phyloP scores from a whole-genome alignment of 2,888 invertebrate species.

The Coenonympha arcania region DNA sequence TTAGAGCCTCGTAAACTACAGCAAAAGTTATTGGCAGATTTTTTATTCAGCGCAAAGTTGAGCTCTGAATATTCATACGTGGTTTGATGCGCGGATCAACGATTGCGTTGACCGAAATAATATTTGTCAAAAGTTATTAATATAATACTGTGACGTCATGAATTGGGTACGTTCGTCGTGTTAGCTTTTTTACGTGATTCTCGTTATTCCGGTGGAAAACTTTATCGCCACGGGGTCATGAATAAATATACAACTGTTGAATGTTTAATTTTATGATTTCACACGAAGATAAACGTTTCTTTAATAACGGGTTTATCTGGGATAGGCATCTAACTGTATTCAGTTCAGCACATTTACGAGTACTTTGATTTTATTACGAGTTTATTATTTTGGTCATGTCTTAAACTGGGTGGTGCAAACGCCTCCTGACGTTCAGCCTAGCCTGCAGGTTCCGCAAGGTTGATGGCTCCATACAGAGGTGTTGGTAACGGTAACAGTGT shows the following conservation, averaged over 20 bases:
- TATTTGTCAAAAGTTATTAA: slow-evolving; percentile 28
- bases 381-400: no score
- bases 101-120: slow-evolving; percentile 26
- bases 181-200: slow-evolving; percentile 3
- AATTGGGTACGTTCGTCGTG: slow-evolving; percentile 27
- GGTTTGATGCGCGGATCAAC: slow-evolving; percentile 28
- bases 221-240: neutral
- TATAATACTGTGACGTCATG: slow-evolving; percentile 27
- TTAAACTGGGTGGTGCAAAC: no score
- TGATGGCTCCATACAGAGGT: no score
- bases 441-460: no score
- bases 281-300: no score
- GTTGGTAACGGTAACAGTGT: no score
- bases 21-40: slow-evolving; percentile 34
- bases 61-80: slow-evolving; percentile 33
- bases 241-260: neutral
- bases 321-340: no score
- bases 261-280: neutral
- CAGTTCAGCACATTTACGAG: no score
- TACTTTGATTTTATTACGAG: no score
- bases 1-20: slow-evolving; percentile 43
- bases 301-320: no score
- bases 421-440: no score
- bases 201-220: neutral
- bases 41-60: slow-evolving; percentile 36